Conservation (phyloP, 2,888 invertebrate species). For the Quadriops clusia region DNA sequence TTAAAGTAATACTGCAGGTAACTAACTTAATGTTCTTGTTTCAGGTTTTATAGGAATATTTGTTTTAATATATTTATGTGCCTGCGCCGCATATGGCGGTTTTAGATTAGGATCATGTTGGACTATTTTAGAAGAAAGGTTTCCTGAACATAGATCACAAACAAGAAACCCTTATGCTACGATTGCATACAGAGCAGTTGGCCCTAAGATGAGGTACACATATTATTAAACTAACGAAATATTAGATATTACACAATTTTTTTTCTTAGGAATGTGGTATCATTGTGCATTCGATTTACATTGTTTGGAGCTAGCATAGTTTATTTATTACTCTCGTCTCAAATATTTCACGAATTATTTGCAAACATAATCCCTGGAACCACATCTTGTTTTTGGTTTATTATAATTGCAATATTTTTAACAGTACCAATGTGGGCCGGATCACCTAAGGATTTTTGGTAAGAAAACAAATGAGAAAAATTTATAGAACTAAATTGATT, state of each 20-base stretch:
- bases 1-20: too few relatives aligned
- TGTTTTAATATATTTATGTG: slow-evolving; percentile 46
- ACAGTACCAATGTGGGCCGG: slow-evolving; percentile 54
- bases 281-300: slow-evolving; percentile 49
- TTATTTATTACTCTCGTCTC: slow-evolving; percentile 52
- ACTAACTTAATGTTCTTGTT: too few relatives aligned
- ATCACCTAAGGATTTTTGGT: slow-evolving; percentile 63
- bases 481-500: slow-evolving; percentile 4
- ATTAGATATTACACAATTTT: slow-evolving; percentile 10
- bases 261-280: slow-evolving; percentile 39
- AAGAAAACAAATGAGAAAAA: slow-evolving; percentile 19
- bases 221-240: too few relatives aligned
- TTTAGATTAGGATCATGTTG: slow-evolving; percentile 55
- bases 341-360: slow-evolving; percentile 49
- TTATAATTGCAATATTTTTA: slow-evolving; percentile 46
- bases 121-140: slow-evolving; percentile 54
- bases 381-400: slow-evolving; percentile 51
- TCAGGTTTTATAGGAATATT: slow-evolving; percentile 56
- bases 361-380: slow-evolving; percentile 38
- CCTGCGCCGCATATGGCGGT: slow-evolving; percentile 54
- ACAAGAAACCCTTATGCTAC: slow-evolving; percentile 57
- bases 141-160: slow-evolving; percentile 45
- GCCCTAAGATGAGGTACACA: too few relatives aligned
- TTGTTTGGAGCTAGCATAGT: slow-evolving; percentile 56
- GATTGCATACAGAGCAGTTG: slow-evolving; percentile 51